Evolutionary conservation across 2,888 invertebrate species (phyloP), one percentile per base, ranked within the genome.

Genomic region (Prosapia bicincta): DNA sequence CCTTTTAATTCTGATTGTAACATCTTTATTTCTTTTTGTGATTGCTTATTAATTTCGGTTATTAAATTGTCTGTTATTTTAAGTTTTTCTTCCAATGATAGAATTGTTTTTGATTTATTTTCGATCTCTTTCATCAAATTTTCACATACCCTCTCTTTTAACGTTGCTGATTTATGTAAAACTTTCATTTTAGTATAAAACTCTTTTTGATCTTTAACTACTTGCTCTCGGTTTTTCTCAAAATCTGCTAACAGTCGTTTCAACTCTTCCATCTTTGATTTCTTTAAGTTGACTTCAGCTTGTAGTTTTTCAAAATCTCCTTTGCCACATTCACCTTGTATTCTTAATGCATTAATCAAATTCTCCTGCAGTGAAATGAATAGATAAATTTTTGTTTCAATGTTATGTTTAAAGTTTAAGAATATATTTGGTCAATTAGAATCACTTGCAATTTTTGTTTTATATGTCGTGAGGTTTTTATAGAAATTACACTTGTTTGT

Each of bases 181-280:
- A 30, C 23, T 7, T 30, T 54, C 66, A 74, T 74, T 69, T 74
- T 74, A 10, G 30, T 69, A 28, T 74, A 74, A 15, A 74, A 74
- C n/a, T 69, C 74, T 30, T 69, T 54, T 69, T 74, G 74, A 25
- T 74, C 74, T 30, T 68, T 25, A 26, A 74, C 74, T 9, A 74
- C 69, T 30, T 26, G 28, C 15, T 74, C 74, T 15, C 74, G 74
- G n/a, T 74, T 74, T 30, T 30, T 74, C 28, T 74, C 74, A 74
- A 74, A 74, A 26, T 74, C 74, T 9, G 69, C 24, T 24, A 74
- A 74, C 0, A 74, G 69, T 9, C 65, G 54, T 69, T 74, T 74
- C 30, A 74, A 24, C 20, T 69, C 69, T 7, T 69, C 69, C 23
- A 74, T 65, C 20, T 74, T 54, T 20, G 28, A 38, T 6, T 69